A percentile compares a stretch with the other conserved stretches of the same genome.
Evolutionary conservation across 2,113 vertebrate genomes (phyloP).

Genomic region (Vulpes ferrilata): DNA sequence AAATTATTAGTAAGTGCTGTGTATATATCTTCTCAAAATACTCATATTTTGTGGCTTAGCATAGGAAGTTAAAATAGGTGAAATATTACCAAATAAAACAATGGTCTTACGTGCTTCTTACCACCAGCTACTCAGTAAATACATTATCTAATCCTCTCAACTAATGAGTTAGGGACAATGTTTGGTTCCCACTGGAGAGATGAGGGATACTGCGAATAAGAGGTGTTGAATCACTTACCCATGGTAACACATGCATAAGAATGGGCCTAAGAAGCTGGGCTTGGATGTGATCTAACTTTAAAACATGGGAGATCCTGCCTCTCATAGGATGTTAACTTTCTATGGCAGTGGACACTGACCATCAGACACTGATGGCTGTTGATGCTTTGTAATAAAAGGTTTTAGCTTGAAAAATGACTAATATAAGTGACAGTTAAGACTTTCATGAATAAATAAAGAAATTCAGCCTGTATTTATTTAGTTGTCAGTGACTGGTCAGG

Average conservation of each 20-base stretch:
- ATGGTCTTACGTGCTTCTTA: not conserved
- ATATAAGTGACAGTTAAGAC: not conserved
- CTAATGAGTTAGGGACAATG: not conserved
- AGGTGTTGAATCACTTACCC: not conserved
- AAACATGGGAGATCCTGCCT: not conserved
- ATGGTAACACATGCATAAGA: not conserved
- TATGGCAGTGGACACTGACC: too few relatives aligned
- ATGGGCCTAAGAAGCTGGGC: not conserved
- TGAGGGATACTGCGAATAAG: not conserved
- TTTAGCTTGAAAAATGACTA: conserved; percentile 39
- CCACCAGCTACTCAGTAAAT: not conserved
- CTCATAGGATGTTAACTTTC: not conserved
- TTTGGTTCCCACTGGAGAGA: not conserved
- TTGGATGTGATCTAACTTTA: not conserved
- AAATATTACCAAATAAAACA: not conserved
- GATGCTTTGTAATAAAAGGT: not conserved
- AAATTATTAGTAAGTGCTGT: not conserved
- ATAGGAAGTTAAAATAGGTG: not conserved
- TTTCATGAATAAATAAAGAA: conserved; percentile 32
- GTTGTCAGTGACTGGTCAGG: not conserved
- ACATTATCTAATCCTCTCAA: not conserved
- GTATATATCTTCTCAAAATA: not conserved
- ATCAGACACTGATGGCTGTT: not conserved
- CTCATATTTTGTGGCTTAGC: not conserved
- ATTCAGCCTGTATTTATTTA: not conserved